phyloP scores from a whole-genome alignment of 2,888 invertebrate species.

The Chironomus tentans region DNA sequence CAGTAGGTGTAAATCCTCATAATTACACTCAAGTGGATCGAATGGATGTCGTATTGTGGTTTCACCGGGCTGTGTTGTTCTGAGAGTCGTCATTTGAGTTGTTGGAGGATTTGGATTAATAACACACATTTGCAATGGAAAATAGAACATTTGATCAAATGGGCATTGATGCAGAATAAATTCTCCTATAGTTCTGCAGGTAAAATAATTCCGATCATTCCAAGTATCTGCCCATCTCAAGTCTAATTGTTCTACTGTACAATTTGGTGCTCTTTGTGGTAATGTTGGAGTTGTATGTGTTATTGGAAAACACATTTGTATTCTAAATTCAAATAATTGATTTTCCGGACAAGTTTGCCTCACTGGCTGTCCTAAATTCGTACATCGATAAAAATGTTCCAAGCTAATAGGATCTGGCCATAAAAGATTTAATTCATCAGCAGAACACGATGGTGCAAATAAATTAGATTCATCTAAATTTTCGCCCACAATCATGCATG shows the following conservation, averaged over 20 bases:
- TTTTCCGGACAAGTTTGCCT: neutral
- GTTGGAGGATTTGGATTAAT: neutral
- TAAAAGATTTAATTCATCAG: neutral
- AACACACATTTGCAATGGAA: slow-evolving; percentile 7
- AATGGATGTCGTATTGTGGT: neutral
- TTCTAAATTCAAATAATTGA: neutral
- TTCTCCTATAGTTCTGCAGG: slow-evolving; percentile 14
- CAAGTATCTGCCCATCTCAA: neutral
- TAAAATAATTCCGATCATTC: neutral
- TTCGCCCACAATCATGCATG: neutral
- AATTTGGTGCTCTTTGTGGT: neutral
- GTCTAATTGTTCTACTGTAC: neutral
- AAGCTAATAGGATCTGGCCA: slow-evolving; percentile 1
- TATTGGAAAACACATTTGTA: neutral
- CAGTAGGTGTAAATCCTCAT: neutral
- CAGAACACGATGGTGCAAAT: neutral
- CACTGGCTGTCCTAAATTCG: neutral
- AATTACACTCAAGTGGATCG: neutral
- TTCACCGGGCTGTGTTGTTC: neutral
- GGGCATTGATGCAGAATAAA: neutral
- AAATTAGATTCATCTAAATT: neutral
- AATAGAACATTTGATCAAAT: neutral
- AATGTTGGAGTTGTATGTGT: neutral
- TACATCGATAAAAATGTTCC: neutral
- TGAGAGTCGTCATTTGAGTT: neutral